These are phyloP conservation scores for Ancistrus triradiatus DNA, from an alignment of 2,113 vertebrate genomes.

Conservation along the genomic window DNA sequence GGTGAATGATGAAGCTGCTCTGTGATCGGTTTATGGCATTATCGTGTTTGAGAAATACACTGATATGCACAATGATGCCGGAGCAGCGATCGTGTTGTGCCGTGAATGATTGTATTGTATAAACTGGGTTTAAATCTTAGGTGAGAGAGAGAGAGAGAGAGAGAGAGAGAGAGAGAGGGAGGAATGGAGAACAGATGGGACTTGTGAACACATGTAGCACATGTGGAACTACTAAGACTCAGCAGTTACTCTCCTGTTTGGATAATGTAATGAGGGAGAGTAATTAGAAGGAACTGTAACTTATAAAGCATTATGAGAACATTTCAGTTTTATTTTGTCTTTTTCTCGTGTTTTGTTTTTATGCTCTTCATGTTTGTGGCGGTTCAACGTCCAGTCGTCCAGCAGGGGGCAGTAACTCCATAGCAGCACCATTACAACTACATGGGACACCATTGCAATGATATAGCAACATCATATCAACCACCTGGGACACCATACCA, in stretches of 20 bases:
- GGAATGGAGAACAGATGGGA: not conserved
- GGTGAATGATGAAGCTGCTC: too few species aligned
- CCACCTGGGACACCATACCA: too few species aligned
- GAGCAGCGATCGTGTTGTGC: too few species aligned
- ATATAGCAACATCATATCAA: too few species aligned
- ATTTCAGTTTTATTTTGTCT: not conserved
- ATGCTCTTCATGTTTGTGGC: not conserved
- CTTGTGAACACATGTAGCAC: not conserved
- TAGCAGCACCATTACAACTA: too few species aligned
- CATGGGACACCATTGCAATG: too few species aligned
- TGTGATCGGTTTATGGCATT: too few species aligned
- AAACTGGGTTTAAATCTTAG: too few species aligned
- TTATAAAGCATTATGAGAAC: not conserved
- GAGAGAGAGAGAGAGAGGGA: not conserved
- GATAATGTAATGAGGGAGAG: not conserved
- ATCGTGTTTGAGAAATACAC: too few species aligned
- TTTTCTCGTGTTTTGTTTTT: not conserved
- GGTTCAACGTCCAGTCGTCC: slow-evolving; percentile 29
- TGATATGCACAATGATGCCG: too few species aligned
- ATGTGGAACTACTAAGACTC: not conserved
- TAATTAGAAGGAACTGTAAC: not conserved
- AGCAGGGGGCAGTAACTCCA: slow-evolving; percentile 65
- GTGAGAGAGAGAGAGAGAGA: not conserved
- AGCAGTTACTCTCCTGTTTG: not conserved
- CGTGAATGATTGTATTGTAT: too few species aligned